phyloP scores from a whole-genome alignment of 2,113 vertebrate genomes.

The Chinchilla lanigera region DNA sequence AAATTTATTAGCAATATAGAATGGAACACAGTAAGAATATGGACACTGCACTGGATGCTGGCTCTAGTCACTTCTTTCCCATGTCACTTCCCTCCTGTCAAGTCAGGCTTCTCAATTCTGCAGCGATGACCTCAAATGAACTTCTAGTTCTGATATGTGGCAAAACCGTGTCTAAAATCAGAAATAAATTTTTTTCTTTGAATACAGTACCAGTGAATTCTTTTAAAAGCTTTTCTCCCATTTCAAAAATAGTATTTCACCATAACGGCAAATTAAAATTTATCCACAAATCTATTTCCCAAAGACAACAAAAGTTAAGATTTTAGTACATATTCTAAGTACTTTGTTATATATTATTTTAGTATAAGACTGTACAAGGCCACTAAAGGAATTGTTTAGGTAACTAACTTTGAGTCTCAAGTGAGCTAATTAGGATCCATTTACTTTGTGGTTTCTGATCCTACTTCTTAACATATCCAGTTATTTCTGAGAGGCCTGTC shows the following conservation, averaged over 20 bases:
- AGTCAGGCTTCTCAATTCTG: neutral
- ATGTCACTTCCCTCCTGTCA: neutral
- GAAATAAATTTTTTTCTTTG: constrained; percentile 7
- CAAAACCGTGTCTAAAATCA: constrained; percentile 30
- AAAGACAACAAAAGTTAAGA: neutral
- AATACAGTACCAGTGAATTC: neutral
- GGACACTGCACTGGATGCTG: neutral
- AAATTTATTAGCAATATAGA: neutral
- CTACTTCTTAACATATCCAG: neutral
- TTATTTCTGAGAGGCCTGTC: neutral
- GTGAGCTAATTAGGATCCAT: constrained; percentile 32
- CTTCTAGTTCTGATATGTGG: neutral
- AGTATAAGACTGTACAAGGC: neutral
- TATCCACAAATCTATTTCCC: neutral
- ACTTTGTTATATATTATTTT: neutral
- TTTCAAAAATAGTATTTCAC: neutral
- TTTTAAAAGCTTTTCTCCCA: neutral
- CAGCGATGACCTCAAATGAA: neutral
- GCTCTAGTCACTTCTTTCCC: neutral
- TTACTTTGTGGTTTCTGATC: neutral
- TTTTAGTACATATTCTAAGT: neutral
- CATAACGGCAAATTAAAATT: neutral
- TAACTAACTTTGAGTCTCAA: constrained; percentile 55
- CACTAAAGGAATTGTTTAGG: neutral
- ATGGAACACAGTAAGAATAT: neutral